Evolutionary conservation across 2,797 vertebrate genomes (phyloP).

Genomic region (Hippocampus kuda): DNA sequence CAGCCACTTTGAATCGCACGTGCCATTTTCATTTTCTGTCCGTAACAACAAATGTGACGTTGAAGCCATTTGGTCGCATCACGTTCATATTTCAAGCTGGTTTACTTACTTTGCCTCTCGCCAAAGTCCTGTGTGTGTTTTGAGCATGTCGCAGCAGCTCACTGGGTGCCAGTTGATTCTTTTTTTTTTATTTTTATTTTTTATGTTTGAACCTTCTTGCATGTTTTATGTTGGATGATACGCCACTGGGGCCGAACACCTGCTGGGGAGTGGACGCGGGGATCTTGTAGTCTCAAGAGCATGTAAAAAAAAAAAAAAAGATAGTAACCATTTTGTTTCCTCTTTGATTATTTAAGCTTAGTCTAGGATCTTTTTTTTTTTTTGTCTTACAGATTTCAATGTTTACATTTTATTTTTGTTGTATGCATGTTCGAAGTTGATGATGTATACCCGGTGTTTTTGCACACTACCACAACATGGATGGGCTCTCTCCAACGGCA

Average conservation of each 20-base stretch:
- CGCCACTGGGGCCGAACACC: constrained; percentile 15
- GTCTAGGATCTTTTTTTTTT: constrained; percentile 22
- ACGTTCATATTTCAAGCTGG: too few species aligned
- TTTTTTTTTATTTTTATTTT: constrained; percentile 5
- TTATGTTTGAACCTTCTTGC: constrained; percentile 10
- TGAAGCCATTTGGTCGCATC: neutral
- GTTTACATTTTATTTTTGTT: constrained; percentile 53
- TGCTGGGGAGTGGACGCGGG: neutral
- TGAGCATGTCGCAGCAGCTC: neutral
- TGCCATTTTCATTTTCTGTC: neutral
- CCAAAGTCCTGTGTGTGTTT: neutral
- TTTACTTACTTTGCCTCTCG: too few species aligned
- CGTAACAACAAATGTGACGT: neutral
- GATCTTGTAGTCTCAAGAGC: constrained; percentile 14
- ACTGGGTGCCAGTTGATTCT: neutral
- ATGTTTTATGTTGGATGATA: constrained; percentile 8
- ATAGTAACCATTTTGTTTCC: constrained; percentile 9
- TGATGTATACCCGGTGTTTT: constrained; percentile 43
- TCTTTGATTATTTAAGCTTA: constrained; percentile 45
- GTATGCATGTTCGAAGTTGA: constrained; percentile 50
- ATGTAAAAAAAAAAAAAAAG: constrained; percentile 20
- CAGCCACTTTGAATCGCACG: neutral
- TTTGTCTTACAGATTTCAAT: constrained; percentile 20
- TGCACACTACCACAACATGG: constrained; percentile 43
- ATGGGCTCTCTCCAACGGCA: constrained; percentile 21